Base-by-base conservation (phyloP, 2,888 invertebrate species). In the Julus scanicus region DNA sequence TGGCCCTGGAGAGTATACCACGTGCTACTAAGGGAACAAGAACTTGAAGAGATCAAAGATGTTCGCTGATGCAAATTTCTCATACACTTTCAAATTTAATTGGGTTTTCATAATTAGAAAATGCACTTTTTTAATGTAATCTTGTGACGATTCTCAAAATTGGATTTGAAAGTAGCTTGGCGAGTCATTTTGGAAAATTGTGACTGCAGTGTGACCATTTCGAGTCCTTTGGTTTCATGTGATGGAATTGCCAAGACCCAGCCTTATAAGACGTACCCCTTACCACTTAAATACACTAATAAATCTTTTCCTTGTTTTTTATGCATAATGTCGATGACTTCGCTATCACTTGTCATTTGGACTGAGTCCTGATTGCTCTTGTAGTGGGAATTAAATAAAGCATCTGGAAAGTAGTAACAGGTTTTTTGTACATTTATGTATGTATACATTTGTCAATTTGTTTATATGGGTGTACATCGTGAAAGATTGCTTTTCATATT, bases 81-180 rank as follows among this genome's bases (percentile, higher is more conserved):
- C 80, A 80, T 80, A 80, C 80, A 80, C 80, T 80, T 80, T 80
- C 80, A 39, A 80, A 80, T 80, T 80, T 80, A 80, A 80, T 80
- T 80, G 80, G 80, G 37, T 80, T 80, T 80, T 80, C 80, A 80
- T 80, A 80, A 80, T 80, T 80, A 80, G 80, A 80, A 80, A 80
- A 80, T 80, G 80, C 80, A 39, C 37, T 80, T 80, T 80, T 80
- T 80, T 80, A 80, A 80, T 37, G 80, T 2, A 29, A 2, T 11
- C 80, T 37, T 4, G 8, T 29, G 29, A 71, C 8, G 9, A 71
- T 8, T 11, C 29, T 15, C 37, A 3, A 80, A 80, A 80, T 80
- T 80, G 37, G 37, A 80, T 80, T 37, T 80, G 80, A 80, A 80
- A 80, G 80, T 37, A 37, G 37, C 80, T 80, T 29, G 29, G 29